Evolutionary conservation across 2,113 vertebrate genomes (phyloP), one percentile per base, ranked within the genome.

Genomic region (Platysteira castanea): DNA sequence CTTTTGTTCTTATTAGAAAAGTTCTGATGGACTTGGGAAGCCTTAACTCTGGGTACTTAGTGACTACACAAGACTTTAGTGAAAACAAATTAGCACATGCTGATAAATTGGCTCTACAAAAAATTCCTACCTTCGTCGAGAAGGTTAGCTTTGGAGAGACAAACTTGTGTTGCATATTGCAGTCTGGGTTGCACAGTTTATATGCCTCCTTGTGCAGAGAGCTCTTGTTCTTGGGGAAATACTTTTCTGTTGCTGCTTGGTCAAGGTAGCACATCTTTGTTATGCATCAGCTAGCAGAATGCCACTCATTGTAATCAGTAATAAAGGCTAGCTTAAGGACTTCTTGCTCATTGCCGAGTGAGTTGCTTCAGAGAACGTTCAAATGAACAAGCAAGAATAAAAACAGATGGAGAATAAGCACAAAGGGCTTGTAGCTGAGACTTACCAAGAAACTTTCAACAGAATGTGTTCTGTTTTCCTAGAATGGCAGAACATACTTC

Each of bases 401-500:
- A 53, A 44, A 23, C 11, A 16, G 21, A 30, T 89, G 50, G 28
- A 77, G 49, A 80, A 35, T 16, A 63, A 59, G 33, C 30, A 26
- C 6, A 26, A 71, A 80, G 23, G 18, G 23, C 64, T 50, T 63
- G 39, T 52, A 73, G 24, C 53, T 60, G 71, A 80, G 35, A 69
- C 8, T 71, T 86, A 94, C 30, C 35, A 56, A 86, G 76, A 60
- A 80, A 39, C 68, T 91, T 50, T 81, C 37, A 76, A 41, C 1
- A 5, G 81, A 95, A 77, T 65, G 27, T 81, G n/a, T 76, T 94
- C 52, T 91, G n/a, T 87, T 95, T 94, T 91, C 85, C 73, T 95
- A 50, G 90, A 94, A 93, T n/a, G 81, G 80, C 68, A 93, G 26
- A 70, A 80, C 52, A 73, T 54, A 44, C 54, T 94, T 95, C 86